Conservation (phyloP, 2,888 invertebrate species). For the Pammene aurita region DNA sequence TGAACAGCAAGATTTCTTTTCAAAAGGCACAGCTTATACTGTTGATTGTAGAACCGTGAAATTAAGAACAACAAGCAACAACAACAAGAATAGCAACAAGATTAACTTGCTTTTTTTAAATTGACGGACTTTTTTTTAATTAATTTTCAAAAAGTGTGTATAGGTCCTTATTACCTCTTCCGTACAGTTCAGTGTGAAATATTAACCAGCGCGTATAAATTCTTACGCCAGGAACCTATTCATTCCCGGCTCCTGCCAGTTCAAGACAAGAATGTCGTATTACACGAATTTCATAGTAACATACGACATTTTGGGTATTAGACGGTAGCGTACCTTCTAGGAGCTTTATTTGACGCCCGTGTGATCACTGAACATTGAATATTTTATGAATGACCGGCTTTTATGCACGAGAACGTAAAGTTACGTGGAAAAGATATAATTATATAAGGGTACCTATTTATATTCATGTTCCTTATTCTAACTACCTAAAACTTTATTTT, state of each 20-base stretch:
- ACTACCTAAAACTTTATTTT: background rate
- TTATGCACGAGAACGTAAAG: background rate
- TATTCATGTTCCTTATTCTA: background rate
- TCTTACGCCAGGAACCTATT: conserved; percentile 53
- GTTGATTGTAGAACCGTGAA: too few species aligned
- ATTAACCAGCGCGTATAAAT: conserved; percentile 54
- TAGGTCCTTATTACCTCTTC: conserved; percentile 9
- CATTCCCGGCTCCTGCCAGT: conserved; percentile 42
- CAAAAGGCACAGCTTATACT: too few species aligned
- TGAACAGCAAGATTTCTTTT: too few species aligned
- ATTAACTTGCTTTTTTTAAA: too few species aligned
- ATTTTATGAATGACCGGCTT: conserved; percentile 35
- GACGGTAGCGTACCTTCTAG: conserved; percentile 41
- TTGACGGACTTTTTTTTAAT: too few species aligned
- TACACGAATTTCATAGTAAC: background rate
- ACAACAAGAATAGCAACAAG: too few species aligned
- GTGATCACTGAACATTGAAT: conserved; percentile 48
- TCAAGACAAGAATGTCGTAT: background rate
- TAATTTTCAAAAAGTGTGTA: conserved; percentile 8
- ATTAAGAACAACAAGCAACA: too few species aligned
- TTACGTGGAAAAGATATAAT: background rate
- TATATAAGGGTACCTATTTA: background rate
- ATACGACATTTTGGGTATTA: background rate
- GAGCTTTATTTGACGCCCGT: conserved; percentile 46
- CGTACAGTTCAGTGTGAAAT: conserved; percentile 50